Base-by-base conservation (phyloP, 2,797 vertebrate genomes). In the Onychomys arenicola region DNA sequence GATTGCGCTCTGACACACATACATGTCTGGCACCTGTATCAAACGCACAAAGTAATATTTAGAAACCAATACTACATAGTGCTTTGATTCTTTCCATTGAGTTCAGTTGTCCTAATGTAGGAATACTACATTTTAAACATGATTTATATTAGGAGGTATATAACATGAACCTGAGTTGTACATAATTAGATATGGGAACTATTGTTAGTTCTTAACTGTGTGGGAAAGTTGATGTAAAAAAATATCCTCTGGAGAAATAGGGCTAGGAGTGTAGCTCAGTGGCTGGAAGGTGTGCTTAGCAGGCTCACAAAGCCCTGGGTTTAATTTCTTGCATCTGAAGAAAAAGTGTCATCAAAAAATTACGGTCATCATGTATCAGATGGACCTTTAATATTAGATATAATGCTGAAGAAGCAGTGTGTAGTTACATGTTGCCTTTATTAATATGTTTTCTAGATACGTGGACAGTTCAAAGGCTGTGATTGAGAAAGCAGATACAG, bases 381-480 rank as follows among this genome's bases (percentile, higher is more conserved):
- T 92, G 67, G 63, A 32, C 4, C 49, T 92, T 95, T 89, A 43
- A 1, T 80, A 34, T 80, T 37, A 91, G 69, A 61, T 59, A 76
- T 49, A 40, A 37, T 16, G 5, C 10, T 85, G 61, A 84, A 82
- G 59, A 63, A 52, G 43, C 6, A 49, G 52, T 55, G 29, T 89
- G 34, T 52, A 37, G 34, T 95, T 55, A 57, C 6, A 57, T 90
- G 12, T 16, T 84, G 40, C 16, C 81, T 94, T 61, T 93, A 63
- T 29, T 52, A 63, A 69, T 92, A 13, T 86, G 65, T 97, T 97
- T 88, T 97, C 71, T 97, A 99, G 99, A 98, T 99, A 99, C 93
- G 98, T 99, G 98, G 99, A 99, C 98, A 98, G 98, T 97, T 98
- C 99, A 81, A 99, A 99, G 93, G 98, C 98, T 46, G 97, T 98